Evolutionary conservation across 1,140 invertebrate genomes (phyloP).

Genomic region (Danaus plexippus): DNA sequence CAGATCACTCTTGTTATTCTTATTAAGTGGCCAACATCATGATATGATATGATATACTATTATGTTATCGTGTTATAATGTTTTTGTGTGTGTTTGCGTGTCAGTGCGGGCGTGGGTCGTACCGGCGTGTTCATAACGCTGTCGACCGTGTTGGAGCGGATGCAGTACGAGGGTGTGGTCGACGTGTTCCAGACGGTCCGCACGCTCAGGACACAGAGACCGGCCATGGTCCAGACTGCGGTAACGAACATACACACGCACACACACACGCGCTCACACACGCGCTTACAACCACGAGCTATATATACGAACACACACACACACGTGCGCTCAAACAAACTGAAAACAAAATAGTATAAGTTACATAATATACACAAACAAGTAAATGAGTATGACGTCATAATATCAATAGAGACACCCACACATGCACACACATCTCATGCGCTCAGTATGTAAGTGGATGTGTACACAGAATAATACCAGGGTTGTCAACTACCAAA

Average conservation of each 20-base stretch:
- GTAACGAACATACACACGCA: conserved; percentile 61
- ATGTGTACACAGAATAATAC: no score
- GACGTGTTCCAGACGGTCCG: conserved; percentile 99
- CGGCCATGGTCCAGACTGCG: conserved; percentile 99
- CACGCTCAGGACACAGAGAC: conserved; percentile 96
- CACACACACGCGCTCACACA: conserved; percentile 3
- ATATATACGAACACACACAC: not conserved
- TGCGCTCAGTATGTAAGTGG: no score
- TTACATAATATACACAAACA: no score
- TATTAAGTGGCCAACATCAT: not conserved
- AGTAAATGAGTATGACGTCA: no score
- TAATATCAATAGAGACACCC: no score
- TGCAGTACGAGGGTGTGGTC: conserved; percentile 98
- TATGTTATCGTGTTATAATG: not conserved
- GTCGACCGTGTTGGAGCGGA: conserved; percentile 97
- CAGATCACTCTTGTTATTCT: no score
- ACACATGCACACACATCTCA: no score
- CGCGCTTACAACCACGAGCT: not conserved
- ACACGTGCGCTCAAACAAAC: not conserved
- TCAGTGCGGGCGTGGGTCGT: conserved; percentile 92
- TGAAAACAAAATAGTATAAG: no score
- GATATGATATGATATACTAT: not conserved
- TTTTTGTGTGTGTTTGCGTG: conserved; percentile 22
- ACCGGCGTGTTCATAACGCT: conserved; percentile 99
- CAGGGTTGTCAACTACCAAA: no score